Evolutionary conservation across 2,888 invertebrate genomes (phyloP).

Genomic region (Timandra comae): DNA sequence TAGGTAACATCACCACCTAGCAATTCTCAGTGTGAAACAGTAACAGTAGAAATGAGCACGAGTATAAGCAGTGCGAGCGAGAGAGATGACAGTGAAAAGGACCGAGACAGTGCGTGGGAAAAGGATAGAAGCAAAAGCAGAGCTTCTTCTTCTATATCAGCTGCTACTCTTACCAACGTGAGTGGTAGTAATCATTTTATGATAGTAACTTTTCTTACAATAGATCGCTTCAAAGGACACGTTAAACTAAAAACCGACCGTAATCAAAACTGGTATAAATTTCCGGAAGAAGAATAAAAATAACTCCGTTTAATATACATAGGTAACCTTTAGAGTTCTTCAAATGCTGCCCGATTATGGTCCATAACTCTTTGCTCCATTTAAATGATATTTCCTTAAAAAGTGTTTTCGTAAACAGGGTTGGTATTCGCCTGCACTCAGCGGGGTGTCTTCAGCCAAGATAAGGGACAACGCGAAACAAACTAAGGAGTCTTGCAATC

Average conservation of each 20-base stretch:
- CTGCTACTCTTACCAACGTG: constrained; percentile 80
- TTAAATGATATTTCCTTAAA: too few relatives aligned
- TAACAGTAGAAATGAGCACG: constrained; percentile 56
- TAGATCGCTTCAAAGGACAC: too few relatives aligned
- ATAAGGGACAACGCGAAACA: constrained; percentile 84
- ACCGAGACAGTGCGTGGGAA: constrained; percentile 63
- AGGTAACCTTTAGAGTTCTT: too few relatives aligned
- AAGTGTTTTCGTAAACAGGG: constrained; percentile 64
- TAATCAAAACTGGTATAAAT: too few relatives aligned
- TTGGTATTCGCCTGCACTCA: constrained; percentile 83
- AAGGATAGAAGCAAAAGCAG: constrained; percentile 62
- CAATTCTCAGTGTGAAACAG: constrained; percentile 43
- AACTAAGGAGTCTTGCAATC: constrained; percentile 86
- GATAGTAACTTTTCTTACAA: not conserved
- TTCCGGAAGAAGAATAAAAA: too few relatives aligned
- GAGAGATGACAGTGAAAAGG: constrained; percentile 62
- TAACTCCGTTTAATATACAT: too few relatives aligned
- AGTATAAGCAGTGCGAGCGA: constrained; percentile 61
- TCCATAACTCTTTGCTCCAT: too few relatives aligned
- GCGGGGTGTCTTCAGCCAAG: constrained; percentile 80
- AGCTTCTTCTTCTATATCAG: constrained; percentile 71
- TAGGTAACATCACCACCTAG: constrained; percentile 43
- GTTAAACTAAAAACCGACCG: too few relatives aligned
- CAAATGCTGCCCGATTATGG: too few relatives aligned
- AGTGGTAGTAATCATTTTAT: constrained; percentile 37